Evolutionary conservation across 2,888 invertebrate genomes (phyloP).

Genomic region (Tanypteryx hageni): DNA sequence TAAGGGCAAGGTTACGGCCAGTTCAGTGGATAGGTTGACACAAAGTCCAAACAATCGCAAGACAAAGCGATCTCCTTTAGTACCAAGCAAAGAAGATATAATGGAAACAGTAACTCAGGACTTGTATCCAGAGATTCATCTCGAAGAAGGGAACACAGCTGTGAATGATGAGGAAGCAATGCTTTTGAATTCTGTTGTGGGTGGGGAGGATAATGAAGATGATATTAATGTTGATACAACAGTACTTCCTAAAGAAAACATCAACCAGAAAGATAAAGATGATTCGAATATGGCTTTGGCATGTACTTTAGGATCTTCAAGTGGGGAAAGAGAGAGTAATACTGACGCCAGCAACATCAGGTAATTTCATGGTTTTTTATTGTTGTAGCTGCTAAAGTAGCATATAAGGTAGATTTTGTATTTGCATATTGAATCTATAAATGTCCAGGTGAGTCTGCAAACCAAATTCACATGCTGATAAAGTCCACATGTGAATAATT

Average conservation of each 20-base stretch:
- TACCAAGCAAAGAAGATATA: background rate
- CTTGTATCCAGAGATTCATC: conserved; percentile 49
- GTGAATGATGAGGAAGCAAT: conserved; percentile 44
- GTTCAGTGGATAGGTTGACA: background rate
- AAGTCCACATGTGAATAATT: too few species aligned
- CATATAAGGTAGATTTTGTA: too few species aligned
- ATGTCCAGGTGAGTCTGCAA: too few species aligned
- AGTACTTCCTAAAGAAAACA: background rate
- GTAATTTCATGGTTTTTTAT: conserved; percentile 24
- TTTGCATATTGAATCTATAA: too few species aligned
- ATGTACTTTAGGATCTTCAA: conserved; percentile 7
- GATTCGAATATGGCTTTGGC: conserved; percentile 54
- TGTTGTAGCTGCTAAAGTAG: too few species aligned
- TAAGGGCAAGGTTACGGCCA: background rate
- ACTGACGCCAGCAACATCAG: background rate
- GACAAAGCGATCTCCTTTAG: background rate
- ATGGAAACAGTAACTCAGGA: conserved; percentile 17
- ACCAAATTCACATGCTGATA: too few species aligned
- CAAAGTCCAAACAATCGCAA: conserved; percentile 21
- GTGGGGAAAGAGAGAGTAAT: background rate
- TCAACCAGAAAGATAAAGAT: conserved; percentile 11
- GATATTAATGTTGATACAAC: background rate
- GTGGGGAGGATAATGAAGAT: background rate
- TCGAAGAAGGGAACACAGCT: conserved; percentile 27
- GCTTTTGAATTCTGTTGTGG: conserved; percentile 1